Evolutionary conservation across 1,140 invertebrate species (phyloP).

Genomic region (Drosophila sulfurigaster): DNA sequence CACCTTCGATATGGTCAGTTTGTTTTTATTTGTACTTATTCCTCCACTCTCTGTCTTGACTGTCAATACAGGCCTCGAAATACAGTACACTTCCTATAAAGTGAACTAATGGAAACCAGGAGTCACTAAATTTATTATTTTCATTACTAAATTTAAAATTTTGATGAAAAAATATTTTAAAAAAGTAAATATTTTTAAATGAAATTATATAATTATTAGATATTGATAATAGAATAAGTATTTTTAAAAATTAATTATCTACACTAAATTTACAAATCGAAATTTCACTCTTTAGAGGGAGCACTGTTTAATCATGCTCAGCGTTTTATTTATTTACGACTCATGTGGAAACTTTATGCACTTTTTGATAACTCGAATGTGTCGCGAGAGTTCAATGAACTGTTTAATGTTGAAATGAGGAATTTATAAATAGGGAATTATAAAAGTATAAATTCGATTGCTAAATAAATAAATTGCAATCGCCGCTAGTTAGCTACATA

Average conservation of each 20-base stretch:
- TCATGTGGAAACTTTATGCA: conserved; percentile 18
- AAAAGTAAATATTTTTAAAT: no score
- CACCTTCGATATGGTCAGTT: conserved; percentile 29
- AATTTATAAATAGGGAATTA: neutral
- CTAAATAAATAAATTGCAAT: neutral
- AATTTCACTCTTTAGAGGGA: no score
- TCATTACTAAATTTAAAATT: no score
- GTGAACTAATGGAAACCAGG: no score
- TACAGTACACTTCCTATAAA: neutral
- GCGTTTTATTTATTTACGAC: conserved; percentile 25
- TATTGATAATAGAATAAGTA: no score
- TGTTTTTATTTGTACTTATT: conserved; percentile 52
- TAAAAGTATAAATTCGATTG: neutral
- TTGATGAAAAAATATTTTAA: no score
- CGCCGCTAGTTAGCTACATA: neutral
- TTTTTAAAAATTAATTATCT: no score
- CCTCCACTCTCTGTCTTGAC: no score
- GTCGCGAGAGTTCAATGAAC: conserved; percentile 17
- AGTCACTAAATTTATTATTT: no score
- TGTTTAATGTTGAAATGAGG: neutral
- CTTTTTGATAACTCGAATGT: conserved; percentile 17
- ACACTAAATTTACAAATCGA: no score
- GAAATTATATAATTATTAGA: no score
- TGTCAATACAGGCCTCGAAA: neutral
- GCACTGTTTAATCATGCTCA: conserved; percentile 12